A percentile compares a stretch with the other conserved stretches of the same genome.
phyloP scores from a whole-genome alignment of 2,113 vertebrate genomes.

The Arothron firmamentum region DNA sequence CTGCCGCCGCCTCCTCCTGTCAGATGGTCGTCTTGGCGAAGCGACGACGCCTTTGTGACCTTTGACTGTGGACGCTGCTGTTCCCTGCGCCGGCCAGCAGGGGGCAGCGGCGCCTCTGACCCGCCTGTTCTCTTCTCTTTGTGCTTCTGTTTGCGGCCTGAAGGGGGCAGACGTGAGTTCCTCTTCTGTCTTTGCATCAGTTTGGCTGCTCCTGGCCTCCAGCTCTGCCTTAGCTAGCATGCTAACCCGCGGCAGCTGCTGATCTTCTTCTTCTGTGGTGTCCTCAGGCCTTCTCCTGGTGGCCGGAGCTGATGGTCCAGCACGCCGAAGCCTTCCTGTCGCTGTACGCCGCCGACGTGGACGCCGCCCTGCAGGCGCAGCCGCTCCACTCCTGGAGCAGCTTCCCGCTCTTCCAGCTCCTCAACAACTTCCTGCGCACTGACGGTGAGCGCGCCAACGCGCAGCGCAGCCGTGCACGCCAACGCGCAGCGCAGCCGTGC shows the following conservation, averaged over 20 bases:
- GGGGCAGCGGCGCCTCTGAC: no score
- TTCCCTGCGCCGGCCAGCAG: not conserved
- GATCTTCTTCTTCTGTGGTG: not conserved
- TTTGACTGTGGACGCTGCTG: no score
- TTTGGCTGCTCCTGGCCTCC: no score
- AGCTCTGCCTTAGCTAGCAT: no score
- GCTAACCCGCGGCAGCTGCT: no score
- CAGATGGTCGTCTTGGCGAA: not conserved
- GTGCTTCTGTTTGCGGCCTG: constrained; percentile 10
- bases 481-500: no score
- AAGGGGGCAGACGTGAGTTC: constrained; percentile 65
- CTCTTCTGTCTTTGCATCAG: not conserved
- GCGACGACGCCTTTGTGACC: no score
- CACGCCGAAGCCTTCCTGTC: constrained; percentile 93
- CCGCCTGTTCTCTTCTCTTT: constrained; percentile 8
- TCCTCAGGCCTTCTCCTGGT: constrained; percentile 90
- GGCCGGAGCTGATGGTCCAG: constrained; percentile 89
- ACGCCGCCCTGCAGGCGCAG: constrained; percentile 83
- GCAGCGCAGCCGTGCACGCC: no score
- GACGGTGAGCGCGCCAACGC: constrained; percentile 92
- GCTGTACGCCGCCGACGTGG: constrained; percentile 91
- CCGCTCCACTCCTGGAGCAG: constrained; percentile 92
- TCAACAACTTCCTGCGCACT: constrained; percentile 89
- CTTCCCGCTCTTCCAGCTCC: constrained; percentile 94
- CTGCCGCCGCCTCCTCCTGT: constrained; percentile 41